phyloP scores from a whole-genome alignment of 2,888 invertebrate genomes.

The Merodon equestris region DNA sequence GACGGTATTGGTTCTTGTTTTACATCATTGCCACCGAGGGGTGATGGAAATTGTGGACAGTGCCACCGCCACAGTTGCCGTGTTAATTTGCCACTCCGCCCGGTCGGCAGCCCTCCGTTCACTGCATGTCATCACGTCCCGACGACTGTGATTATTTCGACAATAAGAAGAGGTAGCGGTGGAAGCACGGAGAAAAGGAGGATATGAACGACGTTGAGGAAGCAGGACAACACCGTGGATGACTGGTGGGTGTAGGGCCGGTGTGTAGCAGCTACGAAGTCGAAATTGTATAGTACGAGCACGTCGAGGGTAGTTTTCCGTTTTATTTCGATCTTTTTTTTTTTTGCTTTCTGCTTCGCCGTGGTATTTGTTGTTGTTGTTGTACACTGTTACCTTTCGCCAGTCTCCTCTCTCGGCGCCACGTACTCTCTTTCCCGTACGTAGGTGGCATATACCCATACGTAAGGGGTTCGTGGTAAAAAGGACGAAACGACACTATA shows the following conservation, averaged over 20 bases:
- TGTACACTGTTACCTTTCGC: slow-evolving; percentile 54
- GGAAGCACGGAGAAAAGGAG: not conserved
- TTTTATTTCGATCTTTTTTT: slow-evolving; percentile 44
- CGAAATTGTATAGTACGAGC: too few species aligned
- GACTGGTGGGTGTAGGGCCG: slow-evolving; percentile 22
- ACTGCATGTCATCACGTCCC: too few species aligned
- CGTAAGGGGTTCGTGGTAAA: slow-evolving; percentile 15
- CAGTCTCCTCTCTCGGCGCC: slow-evolving; percentile 41
- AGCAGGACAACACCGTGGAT: not conserved
- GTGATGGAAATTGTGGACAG: slow-evolving; percentile 30
- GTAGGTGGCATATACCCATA: too few species aligned
- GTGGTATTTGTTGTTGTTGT: slow-evolving; percentile 44
- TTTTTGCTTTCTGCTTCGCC: slow-evolving; percentile 13
- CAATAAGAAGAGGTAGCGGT: too few species aligned
- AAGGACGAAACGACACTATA: slow-evolving; percentile 46
- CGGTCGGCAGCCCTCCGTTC: slow-evolving; percentile 9
- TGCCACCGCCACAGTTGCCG: slow-evolving; percentile 31
- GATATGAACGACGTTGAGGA: not conserved
- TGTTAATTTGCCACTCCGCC: slow-evolving; percentile 34
- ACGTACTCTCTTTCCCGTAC: too few species aligned
- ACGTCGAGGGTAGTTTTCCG: slow-evolving; percentile 61
- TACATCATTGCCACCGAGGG: slow-evolving; percentile 55
- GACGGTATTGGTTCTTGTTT: slow-evolving; percentile 43
- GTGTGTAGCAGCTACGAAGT: slow-evolving; percentile 52
- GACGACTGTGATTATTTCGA: not conserved